Evolutionary conservation across 2,888 invertebrate species (phyloP).

Genomic region (Seladonia tumulorum): DNA sequence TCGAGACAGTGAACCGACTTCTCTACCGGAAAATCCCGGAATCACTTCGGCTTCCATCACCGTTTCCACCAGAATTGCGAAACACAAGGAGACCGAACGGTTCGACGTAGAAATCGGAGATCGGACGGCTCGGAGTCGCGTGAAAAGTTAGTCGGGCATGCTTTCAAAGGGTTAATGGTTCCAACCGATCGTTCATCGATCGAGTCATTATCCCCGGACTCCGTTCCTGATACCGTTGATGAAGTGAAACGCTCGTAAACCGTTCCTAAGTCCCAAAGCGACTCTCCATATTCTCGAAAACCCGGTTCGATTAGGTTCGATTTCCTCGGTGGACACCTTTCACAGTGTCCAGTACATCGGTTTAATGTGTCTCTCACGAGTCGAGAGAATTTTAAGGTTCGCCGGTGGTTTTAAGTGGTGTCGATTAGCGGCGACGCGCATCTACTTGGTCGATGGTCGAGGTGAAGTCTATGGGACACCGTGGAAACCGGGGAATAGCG

Average conservation of each 20-base stretch:
- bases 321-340: slow-evolving; percentile 49
- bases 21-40: not conserved
- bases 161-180: slow-evolving; percentile 44
- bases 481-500: slow-evolving; percentile 3
- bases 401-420: slow-evolving; percentile 48
- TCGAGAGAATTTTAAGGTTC: slow-evolving; percentile 13
- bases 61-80: not conserved
- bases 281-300: slow-evolving; percentile 64
- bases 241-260: slow-evolving; percentile 67
- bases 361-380: slow-evolving; percentile 36
- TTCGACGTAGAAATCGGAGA: not conserved
- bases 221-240: slow-evolving; percentile 66
- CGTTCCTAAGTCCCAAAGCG: slow-evolving; percentile 54
- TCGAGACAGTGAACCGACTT: not conserved
- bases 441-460: not conserved
- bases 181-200: slow-evolving; percentile 56
- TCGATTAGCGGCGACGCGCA: slow-evolving; percentile 40
- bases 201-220: slow-evolving; percentile 61
- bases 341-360: slow-evolving; percentile 1
- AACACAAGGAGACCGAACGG: not conserved
- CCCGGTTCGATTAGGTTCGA: slow-evolving; percentile 42
- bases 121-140: slow-evolving; percentile 44
- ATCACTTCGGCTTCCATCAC: not conserved
- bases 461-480: not conserved
- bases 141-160: slow-evolving; percentile 31